A percentile compares a stretch with the other conserved stretches of the same genome.
These are phyloP conservation scores for Rhombomys opimus DNA, from an alignment of 2,113 vertebrate species.

Conservation along the genomic window DNA sequence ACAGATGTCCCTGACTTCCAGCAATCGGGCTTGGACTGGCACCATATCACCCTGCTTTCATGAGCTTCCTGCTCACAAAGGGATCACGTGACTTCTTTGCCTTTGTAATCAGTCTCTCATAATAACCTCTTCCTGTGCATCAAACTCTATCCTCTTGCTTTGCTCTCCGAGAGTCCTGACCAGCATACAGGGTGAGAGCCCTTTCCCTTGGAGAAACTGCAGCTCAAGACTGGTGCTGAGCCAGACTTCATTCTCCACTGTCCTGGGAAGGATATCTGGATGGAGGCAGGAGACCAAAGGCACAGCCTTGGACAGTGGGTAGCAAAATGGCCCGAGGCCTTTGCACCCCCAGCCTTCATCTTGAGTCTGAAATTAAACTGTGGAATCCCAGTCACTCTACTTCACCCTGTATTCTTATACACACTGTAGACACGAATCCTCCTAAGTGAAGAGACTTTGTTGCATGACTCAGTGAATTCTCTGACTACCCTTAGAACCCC, in stretches of 20 bases:
- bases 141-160: background rate
- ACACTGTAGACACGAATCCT: background rate
- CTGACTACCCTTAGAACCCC: background rate
- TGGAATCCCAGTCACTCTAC: background rate
- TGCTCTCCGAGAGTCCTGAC: background rate
- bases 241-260: background rate
- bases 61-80: background rate
- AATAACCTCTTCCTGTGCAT: background rate
- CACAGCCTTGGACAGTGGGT: background rate
- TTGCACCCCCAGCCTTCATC: background rate
- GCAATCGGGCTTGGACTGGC: background rate
- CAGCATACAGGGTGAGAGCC: background rate
- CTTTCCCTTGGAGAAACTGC: background rate
- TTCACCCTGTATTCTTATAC: background rate
- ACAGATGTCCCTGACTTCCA: background rate
- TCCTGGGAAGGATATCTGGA: background rate
- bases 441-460: background rate
- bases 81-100: background rate
- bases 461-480: background rate
- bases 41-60: background rate
- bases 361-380: background rate
- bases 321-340: background rate
- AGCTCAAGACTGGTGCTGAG: background rate
- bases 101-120: background rate
- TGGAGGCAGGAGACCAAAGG: background rate